Conservation (phyloP, 2,113 vertebrate species). For the Dissostichus mawsoni region DNA sequence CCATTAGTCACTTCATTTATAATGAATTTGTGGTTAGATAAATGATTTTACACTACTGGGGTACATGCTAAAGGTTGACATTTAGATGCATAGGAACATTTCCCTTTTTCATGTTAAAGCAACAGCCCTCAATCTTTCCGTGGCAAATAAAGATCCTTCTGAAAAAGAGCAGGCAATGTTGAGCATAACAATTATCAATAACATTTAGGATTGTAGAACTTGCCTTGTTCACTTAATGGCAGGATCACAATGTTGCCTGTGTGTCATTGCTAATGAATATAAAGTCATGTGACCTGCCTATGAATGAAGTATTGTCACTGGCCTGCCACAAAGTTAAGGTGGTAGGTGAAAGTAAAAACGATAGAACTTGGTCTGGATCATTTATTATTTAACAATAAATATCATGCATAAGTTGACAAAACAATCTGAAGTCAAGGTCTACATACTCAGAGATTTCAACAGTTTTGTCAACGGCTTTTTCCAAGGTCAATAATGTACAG, state of each 20-base stretch:
- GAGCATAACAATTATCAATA: not conserved
- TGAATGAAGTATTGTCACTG: conserved; percentile 16
- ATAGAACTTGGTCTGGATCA: not conserved
- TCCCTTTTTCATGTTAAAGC: too few species aligned
- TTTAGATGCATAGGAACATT: not conserved
- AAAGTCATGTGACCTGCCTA: conserved; percentile 17
- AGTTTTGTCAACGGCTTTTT: conserved; percentile 20
- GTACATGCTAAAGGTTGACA: not conserved
- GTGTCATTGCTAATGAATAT: conserved; percentile 1
- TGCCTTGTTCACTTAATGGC: conserved; percentile 3
- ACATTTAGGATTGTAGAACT: not conserved
- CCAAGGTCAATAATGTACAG: not conserved
- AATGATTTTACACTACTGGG: too few species aligned
- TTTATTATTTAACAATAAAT: conserved; percentile 22
- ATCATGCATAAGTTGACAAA: conserved; percentile 15
- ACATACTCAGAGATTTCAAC: not conserved
- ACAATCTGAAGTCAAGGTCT: conserved; percentile 1
- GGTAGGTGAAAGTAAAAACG: not conserved
- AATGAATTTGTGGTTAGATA: too few species aligned
- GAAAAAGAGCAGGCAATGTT: not conserved
- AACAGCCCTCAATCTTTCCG: too few species aligned
- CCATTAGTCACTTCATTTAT: not conserved
- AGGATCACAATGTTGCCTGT: conserved; percentile 27
- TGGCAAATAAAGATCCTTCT: not conserved
- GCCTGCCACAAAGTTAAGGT: not conserved